Conservation (phyloP, 2,113 vertebrate genomes). For the Gambusia affinis region DNA sequence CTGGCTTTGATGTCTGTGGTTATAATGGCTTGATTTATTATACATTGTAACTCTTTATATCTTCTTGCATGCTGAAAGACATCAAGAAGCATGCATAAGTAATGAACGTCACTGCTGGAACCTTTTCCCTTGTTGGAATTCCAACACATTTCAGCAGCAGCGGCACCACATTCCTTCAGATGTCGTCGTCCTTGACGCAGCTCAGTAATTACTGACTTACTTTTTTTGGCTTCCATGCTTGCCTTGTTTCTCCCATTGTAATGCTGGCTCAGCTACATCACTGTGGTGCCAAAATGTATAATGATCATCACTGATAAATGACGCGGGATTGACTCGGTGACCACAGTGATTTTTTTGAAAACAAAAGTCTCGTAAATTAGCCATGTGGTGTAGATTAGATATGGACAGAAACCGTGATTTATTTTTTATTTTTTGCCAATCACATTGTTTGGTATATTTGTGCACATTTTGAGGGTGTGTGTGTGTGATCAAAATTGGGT, state of each 20-base stretch:
- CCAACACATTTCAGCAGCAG: constrained; percentile 6
- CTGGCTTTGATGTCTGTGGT: not conserved
- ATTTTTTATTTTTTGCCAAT: not conserved
- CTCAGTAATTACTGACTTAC: constrained; percentile 19
- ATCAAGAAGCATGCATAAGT: not conserved
- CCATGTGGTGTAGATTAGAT: constrained; percentile 10
- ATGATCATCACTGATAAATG: constrained; percentile 20
- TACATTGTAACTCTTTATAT: not conserved
- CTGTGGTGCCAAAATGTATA: constrained; percentile 15
- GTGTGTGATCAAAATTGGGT: not conserved
- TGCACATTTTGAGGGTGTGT: constrained; percentile 5
- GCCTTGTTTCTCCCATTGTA: constrained; percentile 4
- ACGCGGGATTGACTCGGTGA: constrained; percentile 8
- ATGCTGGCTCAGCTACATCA: not conserved
- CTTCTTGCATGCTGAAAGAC: not conserved
- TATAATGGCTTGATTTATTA: constrained; percentile 4
- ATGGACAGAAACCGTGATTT: not conserved
- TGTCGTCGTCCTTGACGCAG: constrained; percentile 26
- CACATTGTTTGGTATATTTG: constrained; percentile 11
- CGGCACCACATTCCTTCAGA: constrained; percentile 21
- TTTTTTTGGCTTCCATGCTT: constrained; percentile 21
- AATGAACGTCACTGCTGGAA: not conserved
- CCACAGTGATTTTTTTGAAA: constrained; percentile 15
- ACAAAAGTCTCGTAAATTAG: constrained; percentile 3
- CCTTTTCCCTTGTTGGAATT: constrained; percentile 2